Conservation (phyloP, 2,113 vertebrate genomes). For the Heterochromis multidens region DNA sequence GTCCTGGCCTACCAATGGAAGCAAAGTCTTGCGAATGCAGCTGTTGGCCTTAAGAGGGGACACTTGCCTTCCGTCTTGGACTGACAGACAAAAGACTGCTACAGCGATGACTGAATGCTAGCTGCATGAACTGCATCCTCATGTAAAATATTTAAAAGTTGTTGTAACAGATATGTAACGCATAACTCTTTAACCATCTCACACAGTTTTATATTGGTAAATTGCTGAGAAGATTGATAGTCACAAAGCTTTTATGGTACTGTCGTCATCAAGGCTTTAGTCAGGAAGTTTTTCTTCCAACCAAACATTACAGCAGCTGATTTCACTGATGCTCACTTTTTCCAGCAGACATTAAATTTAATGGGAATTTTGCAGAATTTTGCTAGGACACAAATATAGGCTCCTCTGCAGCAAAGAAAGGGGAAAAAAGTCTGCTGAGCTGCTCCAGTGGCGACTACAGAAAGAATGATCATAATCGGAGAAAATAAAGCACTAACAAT, state of each 20-base stretch:
- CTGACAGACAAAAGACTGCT: constrained; percentile 17
- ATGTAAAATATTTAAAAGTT: neutral
- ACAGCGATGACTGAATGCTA: neutral
- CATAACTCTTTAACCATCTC: neutral
- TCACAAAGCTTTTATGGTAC: neutral
- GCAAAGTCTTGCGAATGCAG: constrained; percentile 53
- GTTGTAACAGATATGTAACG: neutral
- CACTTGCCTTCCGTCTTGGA: neutral
- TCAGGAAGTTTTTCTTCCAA: constrained; percentile 12
- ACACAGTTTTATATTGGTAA: neutral
- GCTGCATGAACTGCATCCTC: neutral
- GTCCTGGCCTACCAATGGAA: constrained; percentile 22
- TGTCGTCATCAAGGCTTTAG: neutral
- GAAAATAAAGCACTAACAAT: neutral
- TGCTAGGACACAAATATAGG: neutral
- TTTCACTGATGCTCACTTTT: constrained; percentile 26
- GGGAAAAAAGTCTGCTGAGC: neutral
- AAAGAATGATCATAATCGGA: neutral
- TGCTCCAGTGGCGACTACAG: neutral
- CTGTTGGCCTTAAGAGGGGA: constrained; percentile 67
- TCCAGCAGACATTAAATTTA: constrained; percentile 12
- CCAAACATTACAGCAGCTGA: constrained; percentile 14
- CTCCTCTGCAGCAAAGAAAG: neutral
- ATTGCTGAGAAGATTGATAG: neutral
- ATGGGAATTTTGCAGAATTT: constrained; percentile 13